Evolutionary conservation across 2,888 invertebrate genomes (phyloP).

Genomic region (Himalopsyche japonica): DNA sequence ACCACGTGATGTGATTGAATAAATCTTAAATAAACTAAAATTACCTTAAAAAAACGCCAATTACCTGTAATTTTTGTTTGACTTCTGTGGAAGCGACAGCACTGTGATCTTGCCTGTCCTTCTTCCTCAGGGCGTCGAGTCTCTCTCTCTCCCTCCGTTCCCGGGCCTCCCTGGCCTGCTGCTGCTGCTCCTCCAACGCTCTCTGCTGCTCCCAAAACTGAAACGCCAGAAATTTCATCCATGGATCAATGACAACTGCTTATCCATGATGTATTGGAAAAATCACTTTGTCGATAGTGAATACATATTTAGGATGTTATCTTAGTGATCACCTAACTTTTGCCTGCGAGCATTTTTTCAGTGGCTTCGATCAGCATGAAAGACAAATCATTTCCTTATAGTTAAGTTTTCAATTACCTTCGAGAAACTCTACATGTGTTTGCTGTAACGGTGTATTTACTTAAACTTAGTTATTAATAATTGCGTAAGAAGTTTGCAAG

Average conservation of each 20-base stretch:
- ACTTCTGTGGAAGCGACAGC: slow-evolving; percentile 96
- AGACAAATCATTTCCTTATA: too few relatives aligned
- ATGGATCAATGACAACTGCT: neutral
- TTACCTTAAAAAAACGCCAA: too few relatives aligned
- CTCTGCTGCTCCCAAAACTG: slow-evolving; percentile 90
- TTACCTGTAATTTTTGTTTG: slow-evolving; percentile 90
- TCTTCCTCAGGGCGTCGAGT: slow-evolving; percentile 85
- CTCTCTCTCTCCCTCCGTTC: slow-evolving; percentile 79
- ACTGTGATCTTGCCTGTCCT: slow-evolving; percentile 93
- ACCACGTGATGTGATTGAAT: neutral
- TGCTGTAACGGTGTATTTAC: too few relatives aligned
- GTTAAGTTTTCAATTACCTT: too few relatives aligned
- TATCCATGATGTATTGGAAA: neutral
- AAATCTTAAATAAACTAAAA: neutral
- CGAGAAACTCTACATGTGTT: too few relatives aligned
- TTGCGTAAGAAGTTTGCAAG: too few relatives aligned
- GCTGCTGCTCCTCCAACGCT: slow-evolving; percentile 77
- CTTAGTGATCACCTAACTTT: too few relatives aligned
- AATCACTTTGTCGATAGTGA: neutral
- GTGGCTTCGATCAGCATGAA: too few relatives aligned
- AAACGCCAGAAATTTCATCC: slow-evolving; percentile 43
- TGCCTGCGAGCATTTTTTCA: too few relatives aligned
- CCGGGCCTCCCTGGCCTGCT: slow-evolving; percentile 70
- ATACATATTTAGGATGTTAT: too few relatives aligned
- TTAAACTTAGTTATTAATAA: too few relatives aligned